These are phyloP conservation scores for Nesidiocoris tenuis DNA, from an alignment of 2,888 invertebrate species.

Conservation along the genomic window DNA sequence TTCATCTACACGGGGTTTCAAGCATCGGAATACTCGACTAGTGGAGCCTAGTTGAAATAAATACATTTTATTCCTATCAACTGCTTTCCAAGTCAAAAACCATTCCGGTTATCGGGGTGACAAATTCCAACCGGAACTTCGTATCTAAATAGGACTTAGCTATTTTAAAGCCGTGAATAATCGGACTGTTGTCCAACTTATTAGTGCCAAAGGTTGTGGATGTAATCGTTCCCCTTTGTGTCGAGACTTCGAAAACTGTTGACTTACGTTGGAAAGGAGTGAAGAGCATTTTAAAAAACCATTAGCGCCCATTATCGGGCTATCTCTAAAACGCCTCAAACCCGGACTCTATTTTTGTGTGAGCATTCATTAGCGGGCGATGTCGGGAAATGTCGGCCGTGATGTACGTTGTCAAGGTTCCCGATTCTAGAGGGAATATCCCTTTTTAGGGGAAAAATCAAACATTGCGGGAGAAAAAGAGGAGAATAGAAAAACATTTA, in stretches of 20 bases:
- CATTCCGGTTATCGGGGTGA: no score
- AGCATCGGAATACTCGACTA: no score
- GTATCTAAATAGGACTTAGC: background rate
- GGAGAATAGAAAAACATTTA: background rate
- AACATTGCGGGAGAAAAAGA: no score
- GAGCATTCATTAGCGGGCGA: constrained; percentile 19
- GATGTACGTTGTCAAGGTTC: no score
- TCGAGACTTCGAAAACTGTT: constrained; percentile 1
- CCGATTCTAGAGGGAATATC: no score
- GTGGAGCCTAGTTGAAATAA: no score
- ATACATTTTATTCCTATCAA: no score
- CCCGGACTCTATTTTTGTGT: constrained; percentile 28
- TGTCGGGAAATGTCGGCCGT: no score
- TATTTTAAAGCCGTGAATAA: background rate
- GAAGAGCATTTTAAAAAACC: constrained; percentile 23
- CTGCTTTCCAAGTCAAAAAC: no score
- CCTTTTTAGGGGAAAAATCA: no score
- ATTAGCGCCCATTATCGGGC: constrained; percentile 42
- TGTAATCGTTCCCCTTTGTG: background rate
- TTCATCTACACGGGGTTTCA: no score
- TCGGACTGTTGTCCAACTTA: background rate
- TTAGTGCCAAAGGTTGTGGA: background rate
- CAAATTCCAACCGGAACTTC: no score
- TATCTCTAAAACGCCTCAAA: constrained; percentile 36
- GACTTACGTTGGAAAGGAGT: constrained; percentile 11